phyloP scores from a whole-genome alignment of 1,140 invertebrate species.

The Euura lappo region DNA sequence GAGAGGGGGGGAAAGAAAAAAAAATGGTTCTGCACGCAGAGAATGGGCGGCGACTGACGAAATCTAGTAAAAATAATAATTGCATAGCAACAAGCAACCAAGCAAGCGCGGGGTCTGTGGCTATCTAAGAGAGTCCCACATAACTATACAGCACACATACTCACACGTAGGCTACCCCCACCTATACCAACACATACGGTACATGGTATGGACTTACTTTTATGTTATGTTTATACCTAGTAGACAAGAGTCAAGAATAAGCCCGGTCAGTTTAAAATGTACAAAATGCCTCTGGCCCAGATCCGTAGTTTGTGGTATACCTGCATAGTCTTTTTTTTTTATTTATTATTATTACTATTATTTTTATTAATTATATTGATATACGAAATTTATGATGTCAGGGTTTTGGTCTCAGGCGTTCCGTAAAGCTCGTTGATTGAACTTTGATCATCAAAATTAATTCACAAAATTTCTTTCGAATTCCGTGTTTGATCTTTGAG shows the following conservation, averaged over 20 bases:
- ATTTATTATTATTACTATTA: not conserved
- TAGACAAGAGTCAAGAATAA: not conserved
- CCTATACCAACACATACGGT: not conserved
- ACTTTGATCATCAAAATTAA: too few species aligned
- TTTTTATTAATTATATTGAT: not conserved
- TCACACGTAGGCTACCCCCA: not conserved
- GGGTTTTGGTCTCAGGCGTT: too few species aligned
- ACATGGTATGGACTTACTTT: not conserved
- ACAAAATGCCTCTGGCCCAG: not conserved
- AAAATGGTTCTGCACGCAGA: not conserved
- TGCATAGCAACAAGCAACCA: constrained; percentile 1
- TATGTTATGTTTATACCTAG: not conserved
- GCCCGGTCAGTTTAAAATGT: too few species aligned
- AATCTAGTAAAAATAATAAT: not conserved
- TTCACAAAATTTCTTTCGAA: too few species aligned
- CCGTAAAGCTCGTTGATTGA: too few species aligned
- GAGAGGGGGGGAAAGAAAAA: too few species aligned
- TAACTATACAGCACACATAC: not conserved
- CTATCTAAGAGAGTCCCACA: not conserved
- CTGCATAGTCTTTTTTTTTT: too few species aligned
- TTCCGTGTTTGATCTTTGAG: too few species aligned
- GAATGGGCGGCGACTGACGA: not conserved
- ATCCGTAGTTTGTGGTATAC: not conserved
- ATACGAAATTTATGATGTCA: too few species aligned
- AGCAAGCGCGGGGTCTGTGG: not conserved